Conservation (phyloP, 92 coral and sea anemone species). For the Phenganax stokvisi region DNA sequence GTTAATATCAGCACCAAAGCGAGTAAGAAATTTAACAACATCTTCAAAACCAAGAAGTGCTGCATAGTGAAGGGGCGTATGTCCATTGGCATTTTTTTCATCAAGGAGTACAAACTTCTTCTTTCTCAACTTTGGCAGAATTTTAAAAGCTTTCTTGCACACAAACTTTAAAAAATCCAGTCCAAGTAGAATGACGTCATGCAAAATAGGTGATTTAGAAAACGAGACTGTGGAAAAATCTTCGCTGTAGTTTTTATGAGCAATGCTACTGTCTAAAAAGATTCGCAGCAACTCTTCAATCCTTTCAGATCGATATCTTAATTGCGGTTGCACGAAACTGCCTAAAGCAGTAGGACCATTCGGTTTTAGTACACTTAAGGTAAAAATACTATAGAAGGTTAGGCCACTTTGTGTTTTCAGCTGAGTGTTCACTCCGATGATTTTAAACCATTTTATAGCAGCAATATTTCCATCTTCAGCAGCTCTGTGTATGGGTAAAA, state of each 20-base stretch:
- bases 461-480: conserved; percentile 59
- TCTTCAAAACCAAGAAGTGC: neutral
- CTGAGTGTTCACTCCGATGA: conserved; percentile 50
- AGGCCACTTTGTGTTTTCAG: conserved; percentile 40
- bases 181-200: neutral
- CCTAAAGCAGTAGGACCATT: neutral
- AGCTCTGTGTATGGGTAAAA: conserved; percentile 54
- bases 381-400: conserved; percentile 2
- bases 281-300: neutral
- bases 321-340: too few relatives aligned
- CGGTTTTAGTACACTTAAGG: neutral
- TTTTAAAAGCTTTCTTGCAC: neutral
- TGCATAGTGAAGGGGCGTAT: neutral
- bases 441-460: conserved; percentile 41
- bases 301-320: neutral
- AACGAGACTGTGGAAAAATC: neutral
- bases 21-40: neutral
- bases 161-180: neutral
- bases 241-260: neutral
- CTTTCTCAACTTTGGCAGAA: neutral
- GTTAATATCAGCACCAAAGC: neutral
- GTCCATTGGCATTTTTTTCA: neutral
- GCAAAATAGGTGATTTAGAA: neutral
- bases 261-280: neutral
- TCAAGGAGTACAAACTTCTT: neutral